phyloP scores from a whole-genome alignment of 2,113 vertebrate genomes.

The Pedionomus torquatus region DNA sequence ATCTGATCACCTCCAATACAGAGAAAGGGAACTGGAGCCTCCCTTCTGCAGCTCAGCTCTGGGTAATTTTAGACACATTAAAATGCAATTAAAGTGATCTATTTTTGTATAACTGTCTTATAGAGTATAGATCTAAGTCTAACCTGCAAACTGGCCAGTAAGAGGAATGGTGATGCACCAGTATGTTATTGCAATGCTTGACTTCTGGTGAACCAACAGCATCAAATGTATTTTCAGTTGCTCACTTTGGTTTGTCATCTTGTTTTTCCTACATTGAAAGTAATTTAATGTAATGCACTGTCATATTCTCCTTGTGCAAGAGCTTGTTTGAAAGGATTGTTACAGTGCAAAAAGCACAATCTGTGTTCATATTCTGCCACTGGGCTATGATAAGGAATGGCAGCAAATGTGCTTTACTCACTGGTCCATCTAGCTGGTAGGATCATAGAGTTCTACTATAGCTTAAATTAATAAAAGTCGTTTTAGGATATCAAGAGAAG shows the following conservation, averaged over 20 bases:
- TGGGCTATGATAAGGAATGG: background rate
- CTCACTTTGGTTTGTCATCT: background rate
- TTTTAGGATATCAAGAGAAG: background rate
- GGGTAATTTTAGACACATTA: background rate
- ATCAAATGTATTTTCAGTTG: background rate
- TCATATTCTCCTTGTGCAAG: background rate
- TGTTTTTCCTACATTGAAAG: background rate
- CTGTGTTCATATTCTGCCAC: background rate
- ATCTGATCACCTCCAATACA: background rate
- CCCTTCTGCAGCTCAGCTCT: background rate
- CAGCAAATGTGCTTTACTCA: background rate
- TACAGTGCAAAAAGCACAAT: background rate
- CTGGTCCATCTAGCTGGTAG: background rate
- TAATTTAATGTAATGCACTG: background rate
- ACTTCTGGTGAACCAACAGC: background rate
- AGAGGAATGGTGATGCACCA: background rate
- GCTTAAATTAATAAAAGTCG: background rate
- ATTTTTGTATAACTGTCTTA: background rate
- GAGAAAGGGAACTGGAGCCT: background rate
- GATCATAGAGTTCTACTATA: background rate
- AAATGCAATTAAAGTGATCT: background rate
- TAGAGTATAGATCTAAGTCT: background rate
- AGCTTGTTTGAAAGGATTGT: background rate
- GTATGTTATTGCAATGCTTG: background rate
- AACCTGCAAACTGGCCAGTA: background rate